Percentiles rank a stretch among this genome's conserved stretches.
Evolutionary conservation across 2,888 invertebrate genomes (phyloP).

Genomic region (Zhengitettix transpicula): DNA sequence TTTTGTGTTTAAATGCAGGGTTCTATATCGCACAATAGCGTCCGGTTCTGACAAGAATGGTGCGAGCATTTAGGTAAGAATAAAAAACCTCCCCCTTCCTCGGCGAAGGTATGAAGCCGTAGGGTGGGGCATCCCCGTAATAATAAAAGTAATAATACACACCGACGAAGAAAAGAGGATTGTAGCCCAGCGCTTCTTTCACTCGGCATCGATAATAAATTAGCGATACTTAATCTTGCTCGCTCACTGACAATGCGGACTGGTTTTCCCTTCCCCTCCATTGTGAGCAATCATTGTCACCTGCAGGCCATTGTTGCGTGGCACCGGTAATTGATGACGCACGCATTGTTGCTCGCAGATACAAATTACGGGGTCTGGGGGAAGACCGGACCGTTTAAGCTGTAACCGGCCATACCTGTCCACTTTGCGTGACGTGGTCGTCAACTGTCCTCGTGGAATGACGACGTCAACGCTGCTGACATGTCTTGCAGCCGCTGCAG

Average conservation of each 20-base stretch:
- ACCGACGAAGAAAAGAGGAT: neutral
- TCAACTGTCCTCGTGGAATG: too few species aligned
- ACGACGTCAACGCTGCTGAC: too few species aligned
- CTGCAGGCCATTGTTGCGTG: neutral
- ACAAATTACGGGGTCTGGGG: too few species aligned
- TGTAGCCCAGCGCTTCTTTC: neutral
- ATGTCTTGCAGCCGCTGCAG: too few species aligned
- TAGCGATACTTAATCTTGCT: conserved; percentile 10
- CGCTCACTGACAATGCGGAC: neutral
- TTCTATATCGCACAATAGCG: neutral
- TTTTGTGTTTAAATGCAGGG: neutral
- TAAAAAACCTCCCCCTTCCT: neutral
- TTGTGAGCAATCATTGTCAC: neutral
- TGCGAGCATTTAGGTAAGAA: neutral
- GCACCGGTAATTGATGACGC: neutral
- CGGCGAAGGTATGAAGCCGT: too few species aligned
- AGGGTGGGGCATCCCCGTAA: neutral
- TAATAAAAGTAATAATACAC: neutral
- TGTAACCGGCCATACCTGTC: too few species aligned
- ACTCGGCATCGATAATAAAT: conserved; percentile 8
- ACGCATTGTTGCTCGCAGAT: neutral
- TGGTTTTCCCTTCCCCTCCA: neutral
- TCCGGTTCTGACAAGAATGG: neutral
- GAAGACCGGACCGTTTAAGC: too few species aligned
- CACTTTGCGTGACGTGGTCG: too few species aligned